A percentile compares a stretch with the other conserved stretches of the same genome.
Evolutionary conservation across 1,140 invertebrate genomes (phyloP).

Genomic region (Gonatopus flavifemur): DNA sequence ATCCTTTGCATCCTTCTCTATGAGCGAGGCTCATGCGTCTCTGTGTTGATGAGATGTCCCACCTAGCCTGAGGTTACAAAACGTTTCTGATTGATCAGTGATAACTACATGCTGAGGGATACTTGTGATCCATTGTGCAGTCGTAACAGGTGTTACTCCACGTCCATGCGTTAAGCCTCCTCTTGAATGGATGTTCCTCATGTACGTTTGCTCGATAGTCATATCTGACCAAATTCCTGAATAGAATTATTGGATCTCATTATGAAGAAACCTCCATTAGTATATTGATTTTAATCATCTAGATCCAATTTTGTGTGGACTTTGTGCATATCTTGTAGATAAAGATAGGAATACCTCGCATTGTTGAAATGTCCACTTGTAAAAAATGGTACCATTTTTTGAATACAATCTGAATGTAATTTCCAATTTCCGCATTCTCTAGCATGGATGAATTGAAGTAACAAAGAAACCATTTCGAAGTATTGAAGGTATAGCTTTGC

Average conservation of each 20-base stretch:
- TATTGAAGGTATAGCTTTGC: constrained; percentile 53
- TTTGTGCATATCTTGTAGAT: constrained; percentile 43
- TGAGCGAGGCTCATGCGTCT: constrained; percentile 36
- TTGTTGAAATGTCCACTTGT: constrained; percentile 44
- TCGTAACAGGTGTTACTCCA: constrained; percentile 27
- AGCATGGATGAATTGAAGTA: constrained; percentile 46
- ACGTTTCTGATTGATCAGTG: constrained; percentile 33
- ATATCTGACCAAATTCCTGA: constrained; percentile 47
- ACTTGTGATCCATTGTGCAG: constrained; percentile 27
- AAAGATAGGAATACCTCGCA: constrained; percentile 39
- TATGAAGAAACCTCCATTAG: constrained; percentile 36
- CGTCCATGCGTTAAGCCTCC: constrained; percentile 33
- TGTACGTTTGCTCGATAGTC: constrained; percentile 46
- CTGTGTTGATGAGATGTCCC: constrained; percentile 40
- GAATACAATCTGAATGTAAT: constrained; percentile 28
- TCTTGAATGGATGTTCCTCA: constrained; percentile 37
- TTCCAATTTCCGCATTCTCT: constrained; percentile 45
- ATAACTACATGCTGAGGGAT: constrained; percentile 25
- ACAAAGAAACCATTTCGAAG: constrained; percentile 46
- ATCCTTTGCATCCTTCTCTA: constrained; percentile 32
- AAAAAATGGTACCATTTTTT: constrained; percentile 47
- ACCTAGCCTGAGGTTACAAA: constrained; percentile 36
- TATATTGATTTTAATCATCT: constrained; percentile 39
- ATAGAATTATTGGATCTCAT: constrained; percentile 49
- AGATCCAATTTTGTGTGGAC: constrained; percentile 27